Percentiles rank a stretch among this genome's conserved stretches.
Conservation (phyloP, 1,140 invertebrate genomes). For the Nasonia longicornis region DNA sequence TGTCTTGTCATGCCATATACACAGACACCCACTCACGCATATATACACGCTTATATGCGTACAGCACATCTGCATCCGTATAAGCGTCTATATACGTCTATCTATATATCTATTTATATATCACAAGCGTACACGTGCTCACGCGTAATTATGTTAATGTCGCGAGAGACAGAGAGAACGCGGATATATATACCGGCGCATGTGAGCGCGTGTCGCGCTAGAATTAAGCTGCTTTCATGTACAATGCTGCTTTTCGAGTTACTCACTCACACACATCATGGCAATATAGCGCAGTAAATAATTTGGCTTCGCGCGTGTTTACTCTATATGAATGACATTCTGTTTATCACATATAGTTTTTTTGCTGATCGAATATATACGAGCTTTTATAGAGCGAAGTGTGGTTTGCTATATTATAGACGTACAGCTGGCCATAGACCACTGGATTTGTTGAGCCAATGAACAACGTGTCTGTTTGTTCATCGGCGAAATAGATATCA, state of each 20-base stretch:
- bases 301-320: slow-evolving; percentile 9
- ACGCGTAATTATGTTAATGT: not conserved
- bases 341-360: too few relatives aligned
- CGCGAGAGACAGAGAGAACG: not conserved
- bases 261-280: not conserved
- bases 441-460: too few relatives aligned
- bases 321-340: too few relatives aligned
- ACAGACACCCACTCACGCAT: not conserved
- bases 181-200: not conserved
- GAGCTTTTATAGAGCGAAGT: not conserved
- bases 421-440: too few relatives aligned
- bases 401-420: not conserved
- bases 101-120: not conserved
- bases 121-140: slow-evolving; percentile 8
- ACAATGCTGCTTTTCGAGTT: slow-evolving; percentile 36
- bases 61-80: not conserved
- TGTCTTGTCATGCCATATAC: slow-evolving; percentile 21
- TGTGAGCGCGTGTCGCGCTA: slow-evolving; percentile 12
- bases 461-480: too few relatives aligned
- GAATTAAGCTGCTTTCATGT: slow-evolving; percentile 38
- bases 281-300: slow-evolving; percentile 18
- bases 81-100: not conserved
- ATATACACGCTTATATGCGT: not conserved
- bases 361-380: not conserved
- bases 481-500: too few relatives aligned